Evolutionary conservation across 2,888 invertebrate genomes (phyloP).

Genomic region (Graphium colonna): DNA sequence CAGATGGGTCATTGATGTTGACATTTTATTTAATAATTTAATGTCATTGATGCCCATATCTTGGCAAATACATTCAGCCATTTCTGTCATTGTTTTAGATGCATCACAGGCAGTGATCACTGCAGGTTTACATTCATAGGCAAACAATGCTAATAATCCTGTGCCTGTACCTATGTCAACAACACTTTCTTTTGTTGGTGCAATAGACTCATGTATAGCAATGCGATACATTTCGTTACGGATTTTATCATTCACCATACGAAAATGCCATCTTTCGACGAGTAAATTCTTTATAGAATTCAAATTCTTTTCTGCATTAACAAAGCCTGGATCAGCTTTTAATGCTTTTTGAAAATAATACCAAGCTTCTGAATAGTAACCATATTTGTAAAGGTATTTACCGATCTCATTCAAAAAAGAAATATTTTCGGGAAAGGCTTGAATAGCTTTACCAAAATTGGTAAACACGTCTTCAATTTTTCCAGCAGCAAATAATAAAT

Average conservation of each 20-base stretch:
- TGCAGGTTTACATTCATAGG: constrained; percentile 74
- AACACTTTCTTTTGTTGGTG: constrained; percentile 68
- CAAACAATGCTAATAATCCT: constrained; percentile 86
- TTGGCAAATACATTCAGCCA: constrained; percentile 70
- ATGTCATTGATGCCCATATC: constrained; percentile 75
- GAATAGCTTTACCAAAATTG: constrained; percentile 49
- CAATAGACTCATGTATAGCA: constrained; percentile 81
- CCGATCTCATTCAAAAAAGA: constrained; percentile 60
- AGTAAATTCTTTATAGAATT: constrained; percentile 84
- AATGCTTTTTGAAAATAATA: constrained; percentile 78
- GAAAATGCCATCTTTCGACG: constrained; percentile 89
- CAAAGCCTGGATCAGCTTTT: constrained; percentile 65
- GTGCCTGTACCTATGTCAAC: constrained; percentile 90
- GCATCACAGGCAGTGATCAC: constrained; percentile 84
- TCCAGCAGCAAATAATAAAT: constrained; percentile 36
- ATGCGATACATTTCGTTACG: constrained; percentile 83
- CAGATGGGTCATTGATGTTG: constrained; percentile 73
- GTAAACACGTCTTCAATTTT: constrained; percentile 52
- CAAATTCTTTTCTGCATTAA: constrained; percentile 83
- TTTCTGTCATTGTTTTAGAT: constrained; percentile 81
- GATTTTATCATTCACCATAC: constrained; percentile 88
- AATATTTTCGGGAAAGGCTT: constrained; percentile 47
- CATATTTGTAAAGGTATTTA: constrained; percentile 70
- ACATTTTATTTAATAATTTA: constrained; percentile 78
- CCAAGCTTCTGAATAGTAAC: constrained; percentile 78